Evolutionary conservation across 2,888 invertebrate genomes (phyloP).

Genomic region (Brenthis hecate): DNA sequence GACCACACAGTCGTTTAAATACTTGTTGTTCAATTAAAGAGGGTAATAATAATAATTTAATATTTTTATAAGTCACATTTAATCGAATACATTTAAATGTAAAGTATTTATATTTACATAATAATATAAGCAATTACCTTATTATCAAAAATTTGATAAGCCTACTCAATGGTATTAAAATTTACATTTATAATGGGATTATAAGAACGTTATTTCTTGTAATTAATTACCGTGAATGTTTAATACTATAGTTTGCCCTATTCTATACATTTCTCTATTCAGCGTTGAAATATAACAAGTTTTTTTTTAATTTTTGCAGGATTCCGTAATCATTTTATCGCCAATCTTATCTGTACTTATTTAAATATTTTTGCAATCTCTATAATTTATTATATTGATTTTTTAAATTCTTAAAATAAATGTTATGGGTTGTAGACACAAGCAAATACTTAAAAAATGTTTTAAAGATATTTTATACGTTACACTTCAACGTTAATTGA

Average conservation of each 20-base stretch:
- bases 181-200: slow-evolving; percentile 21
- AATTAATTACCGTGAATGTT: slow-evolving; percentile 1
- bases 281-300: not conserved
- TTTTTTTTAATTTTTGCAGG: slow-evolving; percentile 16
- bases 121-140: slow-evolving; percentile 9
- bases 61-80: slow-evolving; percentile 5
- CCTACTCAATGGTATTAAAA: slow-evolving; percentile 8
- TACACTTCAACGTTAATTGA: no score
- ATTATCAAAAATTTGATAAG: slow-evolving; percentile 20
- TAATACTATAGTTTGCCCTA: not conserved
- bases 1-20: no score
- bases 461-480: no score
- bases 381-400: slow-evolving; percentile 18
- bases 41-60: not conserved
- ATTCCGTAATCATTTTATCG: slow-evolving; percentile 3
- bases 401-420: slow-evolving; percentile 8
- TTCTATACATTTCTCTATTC: slow-evolving; percentile 13
- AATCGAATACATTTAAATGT: slow-evolving; percentile 1
- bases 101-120: slow-evolving; percentile 14
- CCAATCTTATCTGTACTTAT: slow-evolving; percentile 8
- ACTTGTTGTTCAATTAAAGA: no score
- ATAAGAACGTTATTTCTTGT: slow-evolving; percentile 2
- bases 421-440: not conserved
- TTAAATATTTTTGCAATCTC: slow-evolving; percentile 15
- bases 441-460: slow-evolving; percentile 2